phyloP scores from a whole-genome alignment of 2,888 invertebrate genomes.

The Diplazon laetatorius region DNA sequence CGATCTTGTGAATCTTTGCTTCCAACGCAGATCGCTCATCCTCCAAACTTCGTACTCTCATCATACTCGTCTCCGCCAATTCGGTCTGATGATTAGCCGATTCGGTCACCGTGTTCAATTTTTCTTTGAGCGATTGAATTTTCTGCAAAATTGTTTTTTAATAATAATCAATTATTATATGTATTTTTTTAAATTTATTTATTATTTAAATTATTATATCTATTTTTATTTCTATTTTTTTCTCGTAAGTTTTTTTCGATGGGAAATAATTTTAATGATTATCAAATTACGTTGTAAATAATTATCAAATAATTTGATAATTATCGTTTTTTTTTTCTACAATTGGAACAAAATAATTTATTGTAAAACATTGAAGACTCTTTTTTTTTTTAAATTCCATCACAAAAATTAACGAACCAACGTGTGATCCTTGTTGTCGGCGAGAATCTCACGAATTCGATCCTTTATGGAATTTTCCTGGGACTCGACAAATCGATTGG shows the following conservation, averaged over 20 bases:
- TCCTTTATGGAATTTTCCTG: constrained; percentile 91
- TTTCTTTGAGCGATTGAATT: constrained; percentile 90
- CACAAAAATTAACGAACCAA: constrained; percentile 85
- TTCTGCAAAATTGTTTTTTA: constrained; percentile 84
- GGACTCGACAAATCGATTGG: constrained; percentile 89
- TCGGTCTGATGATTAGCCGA: constrained; percentile 88
- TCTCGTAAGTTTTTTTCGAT: too few relatives aligned
- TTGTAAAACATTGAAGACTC: not conserved
- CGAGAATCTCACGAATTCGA: constrained; percentile 89
- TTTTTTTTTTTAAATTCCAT: not conserved
- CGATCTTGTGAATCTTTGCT: constrained; percentile 89
- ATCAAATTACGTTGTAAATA: too few relatives aligned
- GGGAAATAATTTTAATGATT: too few relatives aligned
- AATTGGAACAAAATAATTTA: not conserved
- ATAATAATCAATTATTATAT: too few relatives aligned
- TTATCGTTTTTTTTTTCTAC: not conserved
- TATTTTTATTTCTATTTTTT: too few relatives aligned
- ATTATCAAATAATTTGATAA: constrained; percentile 2
- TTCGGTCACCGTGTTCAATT: constrained; percentile 88
- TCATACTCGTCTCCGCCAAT: constrained; percentile 73
- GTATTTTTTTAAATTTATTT: too few relatives aligned
- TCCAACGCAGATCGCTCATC: constrained; percentile 90
- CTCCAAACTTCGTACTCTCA: constrained; percentile 86
- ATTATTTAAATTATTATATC: too few relatives aligned
- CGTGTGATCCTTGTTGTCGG: constrained; percentile 90